A percentile compares a stretch with the other conserved stretches of the same genome.
Evolutionary conservation across 2,113 vertebrate genomes (phyloP).

Genomic region (Silurus meridionalis): DNA sequence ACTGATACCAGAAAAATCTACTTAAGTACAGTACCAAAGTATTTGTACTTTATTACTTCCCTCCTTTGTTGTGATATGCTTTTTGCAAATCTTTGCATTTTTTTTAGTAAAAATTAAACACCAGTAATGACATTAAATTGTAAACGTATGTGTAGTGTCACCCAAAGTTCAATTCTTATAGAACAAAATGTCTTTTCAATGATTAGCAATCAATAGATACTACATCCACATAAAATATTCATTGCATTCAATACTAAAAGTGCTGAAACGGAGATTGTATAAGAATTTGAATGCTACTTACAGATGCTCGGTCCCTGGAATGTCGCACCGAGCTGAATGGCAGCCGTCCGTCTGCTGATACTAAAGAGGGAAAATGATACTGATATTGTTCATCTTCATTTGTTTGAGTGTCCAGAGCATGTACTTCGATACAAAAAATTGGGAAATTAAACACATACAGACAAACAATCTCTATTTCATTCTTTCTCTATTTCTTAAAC

Average conservation of each 20-base stretch:
- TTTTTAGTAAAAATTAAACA: too few relatives aligned
- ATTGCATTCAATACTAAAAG: not conserved
- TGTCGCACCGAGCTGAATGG: constrained; percentile 85
- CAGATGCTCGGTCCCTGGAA: constrained; percentile 87
- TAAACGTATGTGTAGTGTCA: not conserved
- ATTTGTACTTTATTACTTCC: too few relatives aligned
- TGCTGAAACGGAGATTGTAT: not conserved
- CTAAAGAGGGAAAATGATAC: constrained; percentile 61
- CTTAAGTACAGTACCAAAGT: too few relatives aligned
- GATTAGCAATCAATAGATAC: not conserved
- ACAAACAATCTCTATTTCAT: not conserved
- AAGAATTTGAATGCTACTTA: constrained; percentile 72
- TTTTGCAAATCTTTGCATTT: too few relatives aligned
- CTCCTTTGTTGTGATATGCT: too few relatives aligned
- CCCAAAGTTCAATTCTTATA: not conserved
- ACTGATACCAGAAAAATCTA: too few relatives aligned
- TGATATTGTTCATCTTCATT: not conserved
- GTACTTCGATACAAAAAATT: constrained; percentile 30
- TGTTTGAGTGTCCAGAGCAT: not conserved
- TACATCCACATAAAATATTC: not conserved
- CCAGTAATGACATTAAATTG: too few relatives aligned
- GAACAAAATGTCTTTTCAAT: not conserved
- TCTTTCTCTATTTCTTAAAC: not conserved
- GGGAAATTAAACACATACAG: constrained; percentile 10
- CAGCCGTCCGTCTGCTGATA: constrained; percentile 83